Evolutionary conservation across 2,113 vertebrate species (phyloP).

Genomic region (Tyto alba): DNA sequence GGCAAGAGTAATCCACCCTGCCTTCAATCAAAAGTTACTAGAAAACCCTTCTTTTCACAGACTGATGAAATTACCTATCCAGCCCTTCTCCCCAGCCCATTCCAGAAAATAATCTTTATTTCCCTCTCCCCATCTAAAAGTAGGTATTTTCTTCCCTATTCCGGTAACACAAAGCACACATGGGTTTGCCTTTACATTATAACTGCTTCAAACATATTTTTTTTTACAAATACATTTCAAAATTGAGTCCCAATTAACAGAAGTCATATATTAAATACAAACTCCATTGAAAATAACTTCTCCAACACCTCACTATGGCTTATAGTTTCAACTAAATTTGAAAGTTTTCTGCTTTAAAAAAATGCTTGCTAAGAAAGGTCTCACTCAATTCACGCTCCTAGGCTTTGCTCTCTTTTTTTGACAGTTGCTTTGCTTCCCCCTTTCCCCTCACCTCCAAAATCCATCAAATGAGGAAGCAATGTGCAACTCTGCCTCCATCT

Average conservation of each 20-base stretch:
- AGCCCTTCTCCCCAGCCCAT: neutral
- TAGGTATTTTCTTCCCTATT: neutral
- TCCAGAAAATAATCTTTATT: neutral
- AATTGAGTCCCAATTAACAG: neutral
- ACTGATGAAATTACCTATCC: neutral
- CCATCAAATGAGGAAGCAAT: neutral
- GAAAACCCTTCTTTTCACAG: neutral
- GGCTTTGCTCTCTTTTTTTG: neutral
- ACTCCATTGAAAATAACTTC: neutral
- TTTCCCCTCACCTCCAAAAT: neutral
- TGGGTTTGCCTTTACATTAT: neutral
- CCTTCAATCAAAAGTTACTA: neutral
- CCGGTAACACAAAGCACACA: neutral
- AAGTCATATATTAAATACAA: neutral
- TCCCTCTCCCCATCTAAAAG: neutral
- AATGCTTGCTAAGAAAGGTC: neutral
- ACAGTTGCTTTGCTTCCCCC: neutral
- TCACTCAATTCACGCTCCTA: neutral
- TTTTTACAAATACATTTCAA: neutral
- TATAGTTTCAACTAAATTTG: neutral
- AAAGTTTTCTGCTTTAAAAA: neutral
- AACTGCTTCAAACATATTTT: neutral
- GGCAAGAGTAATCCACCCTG: fast-evolving
- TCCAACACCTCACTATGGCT: neutral
- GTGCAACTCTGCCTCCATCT: neutral